phyloP scores from a whole-genome alignment of 2,797 vertebrate species.

The Hybognathus amarus region DNA sequence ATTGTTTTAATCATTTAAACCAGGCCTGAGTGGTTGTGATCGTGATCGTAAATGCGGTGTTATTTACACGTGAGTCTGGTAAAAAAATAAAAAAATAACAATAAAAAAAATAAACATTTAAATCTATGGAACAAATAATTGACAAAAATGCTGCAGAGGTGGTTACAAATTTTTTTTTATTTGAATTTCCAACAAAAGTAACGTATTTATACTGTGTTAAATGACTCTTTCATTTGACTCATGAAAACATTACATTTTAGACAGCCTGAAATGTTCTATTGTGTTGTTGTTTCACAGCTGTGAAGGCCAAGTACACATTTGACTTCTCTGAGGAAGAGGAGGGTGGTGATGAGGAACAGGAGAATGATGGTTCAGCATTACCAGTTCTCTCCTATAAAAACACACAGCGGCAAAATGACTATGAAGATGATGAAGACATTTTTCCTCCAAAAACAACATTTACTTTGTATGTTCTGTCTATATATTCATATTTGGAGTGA shows the following conservation, averaged over 20 bases:
- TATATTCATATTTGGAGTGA: not conserved
- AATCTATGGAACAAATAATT: not conserved
- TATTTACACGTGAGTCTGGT: not conserved
- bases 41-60: not conserved
- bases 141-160: not conserved
- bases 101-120: not conserved
- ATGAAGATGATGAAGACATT: conserved; percentile 80
- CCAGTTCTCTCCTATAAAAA: conserved; percentile 85
- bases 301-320: conserved; percentile 96
- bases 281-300: conserved; percentile 76
- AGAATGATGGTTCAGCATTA: conserved; percentile 72
- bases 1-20: not conserved
- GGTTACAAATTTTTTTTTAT: not conserved
- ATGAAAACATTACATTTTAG: not conserved
- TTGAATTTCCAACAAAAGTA: not conserved
- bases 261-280: not conserved
- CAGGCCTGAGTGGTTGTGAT: not conserved
- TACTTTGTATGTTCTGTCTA: conserved; percentile 62
- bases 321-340: conserved; percentile 92
- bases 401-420: conserved; percentile 79
- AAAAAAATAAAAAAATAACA: not conserved
- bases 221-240: not conserved
- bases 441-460: conserved; percentile 77
- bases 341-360: conserved; percentile 76
- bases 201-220: not conserved